Base-by-base conservation (phyloP, 2,113 vertebrate species). In the Ornithorhynchus anatinus region DNA sequence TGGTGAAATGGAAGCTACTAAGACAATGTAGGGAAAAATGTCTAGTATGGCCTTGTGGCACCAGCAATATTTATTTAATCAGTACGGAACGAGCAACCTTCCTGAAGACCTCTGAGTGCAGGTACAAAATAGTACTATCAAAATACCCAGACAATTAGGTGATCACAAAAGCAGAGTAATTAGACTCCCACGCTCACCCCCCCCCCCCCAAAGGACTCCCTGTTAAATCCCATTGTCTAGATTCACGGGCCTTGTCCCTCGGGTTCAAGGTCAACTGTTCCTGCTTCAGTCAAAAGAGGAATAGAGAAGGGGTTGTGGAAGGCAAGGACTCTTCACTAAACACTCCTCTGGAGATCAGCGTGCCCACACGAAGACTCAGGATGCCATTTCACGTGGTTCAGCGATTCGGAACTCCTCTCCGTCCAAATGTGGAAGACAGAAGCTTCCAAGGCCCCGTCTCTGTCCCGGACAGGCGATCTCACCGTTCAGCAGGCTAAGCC, bases 1-100 rank as follows among this genome's bases (percentile, higher is more conserved):
- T 51, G 75, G 15, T 35, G 63, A 59, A 45, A 36, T 20, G 70
- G 74, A 69, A 57, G 40, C 53, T 66, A 67, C 43, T 72, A 43
- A 81, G 10, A 51, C 3, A 60, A 39, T 69, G 31, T 66, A 70
- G 33, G 3, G 3, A 32, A 77, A 65, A 44, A 51, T 36, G 33
- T 17, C 19, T 11, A 43, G 3, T n/a, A 13, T 58, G 27, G 22
- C 42, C 37, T 54, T 80, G 47, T 35, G 72, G 22, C 23, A 3
- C 22, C 57, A 77, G 17, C 5, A 52, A n/a, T 43, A 67, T 68
- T 70, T 71, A 53, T 52, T 76, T 47, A 52, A 52, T 56, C 25
- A 39, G 29, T 39, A 8, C 27, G 38, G 27, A 67, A 37, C 42
- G 81, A 59, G 6, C 23, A 23, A 51, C 66, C 7, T 20, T 32